phyloP scores from a whole-genome alignment of 2,797 vertebrate genomes.

The Diceros bicornis region DNA sequence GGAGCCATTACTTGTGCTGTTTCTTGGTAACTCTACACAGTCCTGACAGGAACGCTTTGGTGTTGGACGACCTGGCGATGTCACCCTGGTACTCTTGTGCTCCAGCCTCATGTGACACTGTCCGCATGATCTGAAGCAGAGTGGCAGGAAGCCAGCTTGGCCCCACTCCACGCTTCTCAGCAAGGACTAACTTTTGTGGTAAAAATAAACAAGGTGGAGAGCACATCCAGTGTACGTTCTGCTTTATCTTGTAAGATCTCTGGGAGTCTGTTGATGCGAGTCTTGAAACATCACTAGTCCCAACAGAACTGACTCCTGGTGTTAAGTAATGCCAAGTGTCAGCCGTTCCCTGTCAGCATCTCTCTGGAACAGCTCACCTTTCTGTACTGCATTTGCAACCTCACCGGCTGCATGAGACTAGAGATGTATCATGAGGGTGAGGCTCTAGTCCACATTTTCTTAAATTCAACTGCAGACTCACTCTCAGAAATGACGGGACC shows the following conservation, averaged over 20 bases:
- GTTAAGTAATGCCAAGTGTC: neutral
- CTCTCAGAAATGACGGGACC: neutral
- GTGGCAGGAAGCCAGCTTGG: constrained; percentile 62
- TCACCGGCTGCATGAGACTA: neutral
- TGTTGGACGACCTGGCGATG: neutral
- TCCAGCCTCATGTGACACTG: neutral
- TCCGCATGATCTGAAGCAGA: neutral
- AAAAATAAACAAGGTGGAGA: neutral
- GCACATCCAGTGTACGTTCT: accelerated
- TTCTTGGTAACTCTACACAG: neutral
- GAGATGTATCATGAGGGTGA: neutral
- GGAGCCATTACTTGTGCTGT: neutral
- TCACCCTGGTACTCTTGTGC: neutral
- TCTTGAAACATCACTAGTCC: neutral
- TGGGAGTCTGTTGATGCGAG: neutral
- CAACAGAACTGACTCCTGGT: neutral
- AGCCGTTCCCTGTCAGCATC: neutral
- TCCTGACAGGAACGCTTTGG: neutral
- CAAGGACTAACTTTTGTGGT: constrained; percentile 21
- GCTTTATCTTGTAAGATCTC: constrained; percentile 14
- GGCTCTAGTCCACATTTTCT: neutral
- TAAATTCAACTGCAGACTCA: neutral
- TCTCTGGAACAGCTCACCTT: neutral
- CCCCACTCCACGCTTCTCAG: neutral
- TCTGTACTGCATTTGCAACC: neutral